Evolutionary conservation across 2,888 invertebrate genomes (phyloP), one percentile per base, ranked within the genome.

Genomic region (Campoplex capitator): DNA sequence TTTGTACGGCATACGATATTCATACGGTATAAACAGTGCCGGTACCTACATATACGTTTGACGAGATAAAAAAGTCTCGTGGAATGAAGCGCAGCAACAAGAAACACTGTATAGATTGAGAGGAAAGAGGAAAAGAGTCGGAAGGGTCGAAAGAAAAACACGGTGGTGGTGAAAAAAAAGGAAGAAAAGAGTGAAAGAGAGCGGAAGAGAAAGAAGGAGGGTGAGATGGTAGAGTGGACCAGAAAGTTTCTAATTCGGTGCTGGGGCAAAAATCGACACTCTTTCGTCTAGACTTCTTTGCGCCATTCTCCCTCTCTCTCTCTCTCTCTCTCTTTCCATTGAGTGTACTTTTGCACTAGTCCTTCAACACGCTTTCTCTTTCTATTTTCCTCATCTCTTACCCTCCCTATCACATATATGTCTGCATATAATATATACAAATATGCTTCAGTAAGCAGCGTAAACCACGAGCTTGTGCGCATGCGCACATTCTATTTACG

Each of bases 71-170:
- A 86, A 82, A 75, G 79, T 67, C 79, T 23, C 28, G 85, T 71
- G 83, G 84, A 89, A 81, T 85, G 83, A 82, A 86, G 78, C 96
- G 96, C 71, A 86, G 86, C 94, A 95, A 92, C 95, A 95, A 90
- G 95, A 89, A 86, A 89, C 89, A 85, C 78, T 38, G 75, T 91
- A 93, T 83, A 91, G 91, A 90, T 89, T 89, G 86, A 90, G 91
- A 54, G 56, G 73, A 73, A 56, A 45, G 70, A 84, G 54, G 67
- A 83, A 71, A 88, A 83, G 74, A 85, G 79, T 32, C 9, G 35
- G 62, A 67, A 81, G 71, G 76, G 54, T 70, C 70, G 67, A 51
- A 74, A 84, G 67, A 81, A 77, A 85, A 82, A 67, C 54, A 42
- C 81, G 62, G 38, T 32, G 58, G 73, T 45, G 68, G 74, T 65